phyloP scores from a whole-genome alignment of 2,113 vertebrate genomes.

The Paracanthobrama guichenoti region DNA sequence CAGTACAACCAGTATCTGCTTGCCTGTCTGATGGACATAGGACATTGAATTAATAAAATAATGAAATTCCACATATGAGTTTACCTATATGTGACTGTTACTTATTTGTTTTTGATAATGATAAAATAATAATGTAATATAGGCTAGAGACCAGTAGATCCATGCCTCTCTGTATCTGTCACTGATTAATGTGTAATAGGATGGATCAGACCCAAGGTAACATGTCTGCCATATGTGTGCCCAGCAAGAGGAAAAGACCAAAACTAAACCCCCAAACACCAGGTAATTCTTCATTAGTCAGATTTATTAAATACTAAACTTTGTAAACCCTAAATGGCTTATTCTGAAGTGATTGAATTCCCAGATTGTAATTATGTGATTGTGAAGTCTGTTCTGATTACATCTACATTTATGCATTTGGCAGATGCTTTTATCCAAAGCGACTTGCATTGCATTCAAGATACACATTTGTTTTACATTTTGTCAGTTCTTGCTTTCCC shows the following conservation, averaged over 20 bases:
- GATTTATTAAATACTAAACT: conserved; percentile 1
- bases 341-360: neutral
- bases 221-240: conserved; percentile 68
- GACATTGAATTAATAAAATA: neutral
- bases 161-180: neutral
- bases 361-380: neutral
- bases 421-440: too few relatives aligned
- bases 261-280: conserved; percentile 63
- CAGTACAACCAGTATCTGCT: conserved; percentile 2
- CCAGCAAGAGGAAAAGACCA: conserved; percentile 72
- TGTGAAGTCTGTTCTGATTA: neutral
- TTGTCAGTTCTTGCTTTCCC: too few relatives aligned
- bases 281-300: conserved; percentile 13
- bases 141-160: neutral
- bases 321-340: neutral
- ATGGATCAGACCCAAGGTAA: conserved; percentile 63
- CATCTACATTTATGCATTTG: too few relatives aligned
- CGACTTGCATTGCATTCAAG: too few relatives aligned
- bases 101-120: neutral
- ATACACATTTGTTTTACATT: too few relatives aligned
- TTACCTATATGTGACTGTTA: neutral
- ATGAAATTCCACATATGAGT: neutral
- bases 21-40: neutral
- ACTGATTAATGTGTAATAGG: conserved; percentile 24
- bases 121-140: neutral